phyloP scores from a whole-genome alignment of 2,113 vertebrate genomes.

The Crotalus horridus region DNA sequence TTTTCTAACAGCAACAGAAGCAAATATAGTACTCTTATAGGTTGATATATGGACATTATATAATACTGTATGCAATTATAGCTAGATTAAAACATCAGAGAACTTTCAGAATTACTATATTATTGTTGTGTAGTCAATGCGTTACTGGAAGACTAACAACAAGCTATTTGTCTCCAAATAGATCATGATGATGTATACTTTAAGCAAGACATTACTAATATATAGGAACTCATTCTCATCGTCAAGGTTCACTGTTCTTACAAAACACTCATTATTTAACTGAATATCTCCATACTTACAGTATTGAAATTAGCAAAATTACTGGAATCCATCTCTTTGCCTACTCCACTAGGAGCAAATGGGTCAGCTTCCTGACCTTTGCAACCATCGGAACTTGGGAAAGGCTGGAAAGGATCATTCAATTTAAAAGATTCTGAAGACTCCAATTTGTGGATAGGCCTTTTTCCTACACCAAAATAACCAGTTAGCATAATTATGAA shows the following conservation, averaged over 20 bases:
- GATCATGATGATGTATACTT: background rate
- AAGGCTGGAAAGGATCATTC: constrained; percentile 85
- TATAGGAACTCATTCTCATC: background rate
- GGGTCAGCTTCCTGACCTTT: constrained; percentile 92
- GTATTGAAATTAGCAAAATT: constrained; percentile 98
- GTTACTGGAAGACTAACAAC: background rate
- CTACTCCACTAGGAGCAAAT: constrained; percentile 83
- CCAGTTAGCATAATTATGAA: constrained; percentile 22
- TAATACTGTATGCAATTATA: background rate
- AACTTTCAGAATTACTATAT: background rate
- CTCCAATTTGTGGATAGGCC: constrained; percentile 85
- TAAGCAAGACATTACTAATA: background rate
- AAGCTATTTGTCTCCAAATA: background rate
- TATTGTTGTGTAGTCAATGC: background rate
- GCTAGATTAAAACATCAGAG: background rate
- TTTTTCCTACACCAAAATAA: constrained; percentile 86
- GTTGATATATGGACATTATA: background rate
- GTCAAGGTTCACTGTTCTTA: background rate
- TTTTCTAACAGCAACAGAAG: background rate
- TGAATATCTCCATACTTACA: constrained; percentile 81
- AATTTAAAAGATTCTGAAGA: constrained; percentile 91
- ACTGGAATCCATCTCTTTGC: constrained; percentile 83
- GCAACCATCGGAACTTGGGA: constrained; percentile 83
- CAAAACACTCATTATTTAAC: background rate
- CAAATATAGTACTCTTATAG: background rate